A percentile compares a stretch with the other conserved stretches of the same genome.
These are phyloP conservation scores for Chloroceryle aenea DNA, from an alignment of 2,113 vertebrate species.

Conservation along the genomic window DNA sequence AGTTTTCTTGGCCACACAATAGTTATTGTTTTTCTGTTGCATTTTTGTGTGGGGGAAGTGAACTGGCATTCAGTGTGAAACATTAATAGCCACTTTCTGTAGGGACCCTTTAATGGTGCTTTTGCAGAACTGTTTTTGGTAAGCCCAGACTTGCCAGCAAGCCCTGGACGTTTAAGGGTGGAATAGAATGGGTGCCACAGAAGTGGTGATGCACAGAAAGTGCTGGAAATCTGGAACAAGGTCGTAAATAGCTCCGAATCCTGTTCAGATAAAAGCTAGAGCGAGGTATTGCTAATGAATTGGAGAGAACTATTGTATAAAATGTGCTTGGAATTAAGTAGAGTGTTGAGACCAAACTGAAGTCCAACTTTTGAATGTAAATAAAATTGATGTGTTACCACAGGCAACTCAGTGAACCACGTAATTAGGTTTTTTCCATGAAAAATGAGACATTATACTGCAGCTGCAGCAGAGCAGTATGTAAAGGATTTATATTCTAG, in stretches of 20 bases:
- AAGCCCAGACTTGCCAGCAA: not conserved
- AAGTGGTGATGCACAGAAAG: not conserved
- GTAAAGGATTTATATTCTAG: slow-evolving; percentile 64
- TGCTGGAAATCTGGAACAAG: not conserved
- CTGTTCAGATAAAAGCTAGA: not conserved
- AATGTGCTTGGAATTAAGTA: slow-evolving; percentile 54
- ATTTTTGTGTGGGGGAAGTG: not conserved
- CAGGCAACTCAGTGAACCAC: slow-evolving; percentile 72
- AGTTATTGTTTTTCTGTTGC: not conserved
- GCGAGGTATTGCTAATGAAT: slow-evolving; percentile 19
- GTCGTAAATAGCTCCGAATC: not conserved
- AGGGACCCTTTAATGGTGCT: not conserved
- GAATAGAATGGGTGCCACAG: not conserved
- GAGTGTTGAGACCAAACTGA: slow-evolving; percentile 43
- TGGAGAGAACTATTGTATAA: slow-evolving; percentile 23
- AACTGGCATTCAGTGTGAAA: not conserved
- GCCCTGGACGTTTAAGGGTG: not conserved
- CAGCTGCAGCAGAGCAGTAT: slow-evolving; percentile 55
- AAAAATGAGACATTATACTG: slow-evolving; percentile 72
- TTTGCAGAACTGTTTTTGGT: not conserved
- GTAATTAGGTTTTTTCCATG: slow-evolving; percentile 73
- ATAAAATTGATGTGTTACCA: slow-evolving; percentile 77
- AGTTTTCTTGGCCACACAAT: not conserved
- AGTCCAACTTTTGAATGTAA: slow-evolving; percentile 76
- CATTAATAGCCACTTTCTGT: not conserved